Conservation (phyloP, 1,140 invertebrate species). For the Tetraneura akinire region DNA sequence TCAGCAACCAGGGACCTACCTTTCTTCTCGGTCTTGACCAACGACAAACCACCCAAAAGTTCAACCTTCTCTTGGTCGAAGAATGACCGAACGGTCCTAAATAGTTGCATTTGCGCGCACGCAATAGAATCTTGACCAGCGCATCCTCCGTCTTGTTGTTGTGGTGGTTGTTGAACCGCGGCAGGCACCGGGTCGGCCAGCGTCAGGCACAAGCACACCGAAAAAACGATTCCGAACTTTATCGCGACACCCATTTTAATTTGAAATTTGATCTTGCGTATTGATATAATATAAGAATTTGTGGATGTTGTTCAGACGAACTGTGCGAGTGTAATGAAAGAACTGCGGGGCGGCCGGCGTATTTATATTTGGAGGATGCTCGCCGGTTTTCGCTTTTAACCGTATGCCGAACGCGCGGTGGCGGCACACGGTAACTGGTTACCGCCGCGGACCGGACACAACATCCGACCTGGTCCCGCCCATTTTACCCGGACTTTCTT, state of each 20-base stretch:
- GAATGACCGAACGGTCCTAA: conserved; percentile 65
- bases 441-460: conserved; percentile 42
- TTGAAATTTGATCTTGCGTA: not conserved
- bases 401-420: not conserved
- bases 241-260: conserved; percentile 12
- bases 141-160: conserved; percentile 52
- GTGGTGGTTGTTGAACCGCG: conserved; percentile 2
- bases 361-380: conserved; percentile 30
- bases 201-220: conserved; percentile 54
- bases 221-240: conserved; percentile 39
- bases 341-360: conserved; percentile 35
- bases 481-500: conserved; percentile 37
- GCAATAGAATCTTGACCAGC: conserved; percentile 67
- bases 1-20: conserved; percentile 51
- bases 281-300: too few species aligned
- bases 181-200: conserved; percentile 54
- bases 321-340: conserved; percentile 26
- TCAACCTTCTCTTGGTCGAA: conserved; percentile 66
- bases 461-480: conserved; percentile 21
- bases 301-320: conserved; percentile 12
- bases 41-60: conserved; percentile 63
- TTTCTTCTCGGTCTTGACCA: conserved; percentile 61
- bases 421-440: not conserved
- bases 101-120: conserved; percentile 67
- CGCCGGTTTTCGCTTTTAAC: conserved; percentile 42